Percentiles rank a stretch among this genome's conserved stretches.
Evolutionary conservation across 2,888 invertebrate genomes (phyloP).

Genomic region (Epicampocera succincta): DNA sequence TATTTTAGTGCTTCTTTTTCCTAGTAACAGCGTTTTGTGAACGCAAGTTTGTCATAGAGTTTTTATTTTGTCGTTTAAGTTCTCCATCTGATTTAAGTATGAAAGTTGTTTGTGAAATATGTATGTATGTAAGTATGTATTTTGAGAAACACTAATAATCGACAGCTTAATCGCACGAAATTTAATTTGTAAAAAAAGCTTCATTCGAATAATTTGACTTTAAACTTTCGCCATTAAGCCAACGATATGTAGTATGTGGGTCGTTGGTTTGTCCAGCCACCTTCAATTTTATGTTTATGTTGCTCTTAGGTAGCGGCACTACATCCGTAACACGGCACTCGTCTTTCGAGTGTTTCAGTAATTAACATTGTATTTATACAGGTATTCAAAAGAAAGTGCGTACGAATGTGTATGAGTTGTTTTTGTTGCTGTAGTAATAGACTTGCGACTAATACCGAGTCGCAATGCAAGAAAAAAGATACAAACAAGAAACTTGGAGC

Average conservation of each 20-base stretch:
- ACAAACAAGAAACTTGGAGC: too few species aligned
- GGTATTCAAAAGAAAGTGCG: constrained; percentile 7
- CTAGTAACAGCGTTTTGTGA: constrained; percentile 5
- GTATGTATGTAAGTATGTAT: too few species aligned
- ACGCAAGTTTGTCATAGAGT: not conserved
- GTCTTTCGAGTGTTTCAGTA: constrained; percentile 18
- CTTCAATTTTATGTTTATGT: not conserved
- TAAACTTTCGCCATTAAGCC: not conserved
- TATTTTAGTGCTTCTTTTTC: constrained; percentile 5
- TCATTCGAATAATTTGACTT: too few species aligned
- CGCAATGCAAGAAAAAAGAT: too few species aligned
- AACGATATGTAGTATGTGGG: not conserved
- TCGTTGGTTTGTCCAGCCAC: not conserved
- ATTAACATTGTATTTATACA: not conserved
- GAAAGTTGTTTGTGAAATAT: too few species aligned
- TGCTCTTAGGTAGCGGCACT: not conserved
- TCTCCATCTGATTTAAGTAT: not conserved
- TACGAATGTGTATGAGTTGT: not conserved
- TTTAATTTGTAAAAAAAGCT: too few species aligned
- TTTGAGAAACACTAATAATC: too few species aligned
- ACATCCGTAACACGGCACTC: not conserved
- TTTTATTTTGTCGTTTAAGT: not conserved
- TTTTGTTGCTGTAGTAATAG: constrained; percentile 10
- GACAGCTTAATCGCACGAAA: too few species aligned
- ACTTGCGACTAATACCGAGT: not conserved